Evolutionary conservation across 2,888 invertebrate genomes (phyloP), one percentile per base, ranked within the genome.

Genomic region (Hydrotaea cyrtoneurina): DNA sequence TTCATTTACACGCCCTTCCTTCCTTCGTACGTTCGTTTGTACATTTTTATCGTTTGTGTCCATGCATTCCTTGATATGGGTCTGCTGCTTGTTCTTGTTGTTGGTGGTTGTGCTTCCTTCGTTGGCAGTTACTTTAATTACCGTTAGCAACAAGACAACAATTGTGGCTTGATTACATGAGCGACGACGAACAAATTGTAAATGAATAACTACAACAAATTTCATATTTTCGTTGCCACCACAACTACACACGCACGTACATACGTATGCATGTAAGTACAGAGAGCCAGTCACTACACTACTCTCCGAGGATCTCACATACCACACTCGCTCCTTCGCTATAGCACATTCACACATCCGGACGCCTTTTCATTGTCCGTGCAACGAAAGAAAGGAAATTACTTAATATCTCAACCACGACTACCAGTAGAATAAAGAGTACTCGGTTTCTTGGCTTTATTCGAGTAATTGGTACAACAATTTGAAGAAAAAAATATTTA

Each of bases 151-250:
- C 79, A 79, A 79, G 74, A 74, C 74, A 79, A 79, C 79, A 79
- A 79, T 66, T 79, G 79, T 46, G 79, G 79, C 79, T 79, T 74
- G 79, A 79, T 79, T 74, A 66, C 55, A 79, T 55, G 66, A 50
- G 62, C 62, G 62, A 31, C 71, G 62, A 31, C 71, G 62, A 57
- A 66, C 66, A 74, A 79, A 55, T 74, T 74, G 59, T 46, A 74
- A 74, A 74, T 39, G 74, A 74, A 74, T 74, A 59, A 74, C 59
- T 69, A 46, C 69, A 11, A 66, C 66, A 43, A 17, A 88, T 82
- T 78, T 84, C 83, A 87, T 82, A 82, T 66, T 66, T 66, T 87
- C 83, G 83, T 86, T 78, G 80, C 78, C 81, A 81, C 84, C 81
- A 74, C 78, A 78, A 81, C 78, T 59, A 75, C 85, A 75, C 36